Percentiles rank a stretch among this genome's conserved stretches.
Conservation (phyloP, 2,113 vertebrate genomes). For the Nannobrachium achirus region DNA sequence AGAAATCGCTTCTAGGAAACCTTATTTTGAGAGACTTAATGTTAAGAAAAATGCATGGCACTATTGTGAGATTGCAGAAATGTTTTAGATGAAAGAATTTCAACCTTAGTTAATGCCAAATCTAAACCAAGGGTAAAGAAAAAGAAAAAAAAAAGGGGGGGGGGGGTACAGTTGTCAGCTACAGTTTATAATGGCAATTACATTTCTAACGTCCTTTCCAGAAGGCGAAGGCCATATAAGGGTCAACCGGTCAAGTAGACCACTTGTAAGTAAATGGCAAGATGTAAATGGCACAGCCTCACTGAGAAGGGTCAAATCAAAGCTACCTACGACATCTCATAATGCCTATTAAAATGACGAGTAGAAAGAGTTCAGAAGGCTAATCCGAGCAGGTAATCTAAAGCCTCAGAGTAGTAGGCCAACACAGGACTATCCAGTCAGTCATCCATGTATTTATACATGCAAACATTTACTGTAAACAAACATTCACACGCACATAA, state of each 20-base stretch:
- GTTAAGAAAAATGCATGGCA: too few relatives aligned
- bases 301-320: constrained; percentile 41
- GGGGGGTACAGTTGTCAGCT: neutral
- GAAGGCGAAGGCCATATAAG: neutral
- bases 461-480: neutral
- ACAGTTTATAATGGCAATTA: neutral
- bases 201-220: neutral
- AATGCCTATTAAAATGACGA: constrained; percentile 53
- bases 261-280: neutral
- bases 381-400: constrained; percentile 59
- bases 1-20: too few relatives aligned
- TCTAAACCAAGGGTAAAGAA: too few relatives aligned
- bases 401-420: constrained; percentile 20
- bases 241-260: too few relatives aligned
- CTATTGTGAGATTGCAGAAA: too few relatives aligned
- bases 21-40: too few relatives aligned
- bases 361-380: constrained; percentile 36
- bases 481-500: too few relatives aligned
- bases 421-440: constrained; percentile 18
- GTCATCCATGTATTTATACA: constrained; percentile 10
- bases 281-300: neutral
- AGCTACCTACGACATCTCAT: constrained; percentile 40
- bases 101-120: too few relatives aligned
- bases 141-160: too few relatives aligned
- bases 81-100: too few relatives aligned